These are phyloP conservation scores for Drosophila aff. DNA, from an alignment of 1,140 invertebrate genomes.

Conservation along the genomic window DNA sequence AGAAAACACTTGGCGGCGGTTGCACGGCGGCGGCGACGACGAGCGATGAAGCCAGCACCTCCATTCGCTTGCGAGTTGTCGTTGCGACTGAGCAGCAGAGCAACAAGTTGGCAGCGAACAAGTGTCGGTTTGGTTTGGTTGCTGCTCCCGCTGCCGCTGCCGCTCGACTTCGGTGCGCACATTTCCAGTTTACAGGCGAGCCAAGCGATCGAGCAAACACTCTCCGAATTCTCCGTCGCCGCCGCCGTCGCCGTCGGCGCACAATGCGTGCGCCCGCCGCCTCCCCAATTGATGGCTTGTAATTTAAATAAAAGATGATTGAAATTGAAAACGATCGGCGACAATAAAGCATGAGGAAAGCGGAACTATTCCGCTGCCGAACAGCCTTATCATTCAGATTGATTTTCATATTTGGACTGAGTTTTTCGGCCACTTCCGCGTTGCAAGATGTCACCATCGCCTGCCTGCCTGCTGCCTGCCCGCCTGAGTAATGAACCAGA, in stretches of 20 bases:
- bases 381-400: constrained; percentile 32
- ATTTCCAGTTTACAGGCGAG: constrained; percentile 50
- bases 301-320: constrained; percentile 59
- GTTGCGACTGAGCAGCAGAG: constrained; percentile 70
- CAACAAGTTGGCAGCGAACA: constrained; percentile 73
- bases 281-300: constrained; percentile 41
- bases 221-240: constrained; percentile 46
- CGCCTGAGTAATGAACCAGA: constrained; percentile 61
- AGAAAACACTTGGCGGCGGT: constrained; percentile 63
- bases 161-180: constrained; percentile 28
- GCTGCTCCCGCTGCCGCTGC: constrained; percentile 10
- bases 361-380: constrained; percentile 36
- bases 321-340: constrained; percentile 53
- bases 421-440: constrained; percentile 65
- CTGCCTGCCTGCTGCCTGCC: constrained; percentile 28
- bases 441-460: constrained; percentile 51
- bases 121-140: constrained; percentile 63
- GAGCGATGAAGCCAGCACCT: constrained; percentile 72
- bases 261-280: constrained; percentile 19
- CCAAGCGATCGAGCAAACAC: constrained; percentile 27
- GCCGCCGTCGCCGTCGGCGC: no score
- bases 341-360: constrained; percentile 51
- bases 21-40: constrained; percentile 66
- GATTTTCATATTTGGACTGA: constrained; percentile 45
- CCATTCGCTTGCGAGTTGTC: constrained; percentile 79